Evolutionary conservation across 2,797 vertebrate genomes (phyloP).

Genomic region (Neosalanx taihuensis): DNA sequence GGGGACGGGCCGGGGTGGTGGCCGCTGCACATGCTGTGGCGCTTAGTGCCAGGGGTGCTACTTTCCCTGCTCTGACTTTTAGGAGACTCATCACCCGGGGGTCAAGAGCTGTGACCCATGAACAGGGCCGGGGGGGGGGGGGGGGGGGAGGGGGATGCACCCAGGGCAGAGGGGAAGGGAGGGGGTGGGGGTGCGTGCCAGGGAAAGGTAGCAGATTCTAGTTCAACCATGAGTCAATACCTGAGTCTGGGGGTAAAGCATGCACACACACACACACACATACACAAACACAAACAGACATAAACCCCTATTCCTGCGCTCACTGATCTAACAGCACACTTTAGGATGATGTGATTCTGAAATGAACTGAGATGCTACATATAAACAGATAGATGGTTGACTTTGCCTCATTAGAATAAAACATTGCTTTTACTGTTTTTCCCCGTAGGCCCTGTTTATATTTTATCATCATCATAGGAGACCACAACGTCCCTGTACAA

Average conservation of each 20-base stretch:
- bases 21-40: slow-evolving; percentile 50
- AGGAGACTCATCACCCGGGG: slow-evolving; percentile 64
- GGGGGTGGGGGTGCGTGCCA: slow-evolving; percentile 50
- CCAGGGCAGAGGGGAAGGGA: background rate
- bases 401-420: background rate
- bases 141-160: background rate
- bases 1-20: slow-evolving; percentile 53
- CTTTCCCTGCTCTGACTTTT: slow-evolving; percentile 76
- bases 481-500: background rate
- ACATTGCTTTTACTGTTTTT: background rate
- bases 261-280: background rate
- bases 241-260: slow-evolving; percentile 45
- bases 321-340: background rate
- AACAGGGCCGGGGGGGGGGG: slow-evolving; percentile 54
- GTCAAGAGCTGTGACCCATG: slow-evolving; percentile 76
- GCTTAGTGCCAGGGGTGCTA: slow-evolving; percentile 69
- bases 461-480: no score
- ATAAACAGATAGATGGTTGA: no score
- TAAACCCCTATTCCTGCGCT: background rate
- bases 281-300: background rate
- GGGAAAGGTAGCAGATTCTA: slow-evolving; percentile 66
- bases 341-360: no score
- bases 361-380: no score
- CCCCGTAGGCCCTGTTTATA: background rate
- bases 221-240: slow-evolving; percentile 66